Percentiles rank a stretch among this genome's conserved stretches.
phyloP scores from a whole-genome alignment of 92 coral and sea anemone species.

The Hydrozoanthus gracilis region DNA sequence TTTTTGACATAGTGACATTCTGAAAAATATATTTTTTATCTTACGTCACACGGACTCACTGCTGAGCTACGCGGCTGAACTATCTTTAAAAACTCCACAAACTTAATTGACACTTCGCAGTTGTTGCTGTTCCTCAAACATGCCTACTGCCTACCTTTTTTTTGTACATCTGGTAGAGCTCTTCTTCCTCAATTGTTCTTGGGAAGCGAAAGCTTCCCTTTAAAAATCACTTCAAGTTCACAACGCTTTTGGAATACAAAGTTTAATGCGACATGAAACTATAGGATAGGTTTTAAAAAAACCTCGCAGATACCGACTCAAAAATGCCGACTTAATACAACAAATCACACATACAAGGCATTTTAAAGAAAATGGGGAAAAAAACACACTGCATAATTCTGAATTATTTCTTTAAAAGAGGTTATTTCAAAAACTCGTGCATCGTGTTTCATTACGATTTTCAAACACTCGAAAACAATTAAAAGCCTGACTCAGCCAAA shows the following conservation, averaged over 20 bases:
- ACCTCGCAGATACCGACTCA: no score
- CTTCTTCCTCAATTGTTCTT: constrained; percentile 35
- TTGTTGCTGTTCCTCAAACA: constrained; percentile 49
- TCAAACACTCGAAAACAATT: neutral
- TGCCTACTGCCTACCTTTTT: constrained; percentile 24
- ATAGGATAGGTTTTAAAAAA: neutral
- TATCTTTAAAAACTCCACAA: constrained; percentile 16
- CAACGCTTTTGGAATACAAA: constrained; percentile 20
- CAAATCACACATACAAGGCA: neutral
- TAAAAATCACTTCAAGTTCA: no score
- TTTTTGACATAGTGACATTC: no score
- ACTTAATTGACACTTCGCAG: constrained; percentile 32
- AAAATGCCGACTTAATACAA: no score
- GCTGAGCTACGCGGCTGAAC: neutral
- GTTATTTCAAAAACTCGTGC: neutral
- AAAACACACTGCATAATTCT: neutral
- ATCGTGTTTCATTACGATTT: neutral
- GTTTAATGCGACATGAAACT: constrained; percentile 36
- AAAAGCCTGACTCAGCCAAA: no score
- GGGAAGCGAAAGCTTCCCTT: constrained; percentile 14
- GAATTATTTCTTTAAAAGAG: neutral
- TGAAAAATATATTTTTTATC: neutral
- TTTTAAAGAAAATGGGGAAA: neutral
- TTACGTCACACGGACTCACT: neutral
- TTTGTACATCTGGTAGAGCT: constrained; percentile 17